Evolutionary conservation across 30 jellyfish, hydroid and myxozoan species (phyloP).

Genomic region (Haliclystus octoradiatus): DNA sequence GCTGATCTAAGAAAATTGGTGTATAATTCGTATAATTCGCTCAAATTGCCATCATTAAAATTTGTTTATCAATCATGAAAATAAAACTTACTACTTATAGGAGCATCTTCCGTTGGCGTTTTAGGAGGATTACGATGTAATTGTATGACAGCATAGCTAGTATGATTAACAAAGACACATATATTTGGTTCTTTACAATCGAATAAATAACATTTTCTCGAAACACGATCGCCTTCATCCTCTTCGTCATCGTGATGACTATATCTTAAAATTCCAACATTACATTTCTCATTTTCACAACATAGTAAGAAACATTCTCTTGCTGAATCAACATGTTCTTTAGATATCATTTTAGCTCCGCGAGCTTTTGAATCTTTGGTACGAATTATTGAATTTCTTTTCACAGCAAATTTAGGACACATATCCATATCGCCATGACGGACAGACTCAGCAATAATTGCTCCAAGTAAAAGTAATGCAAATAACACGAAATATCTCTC

Average conservation of each 20-base stretch:
- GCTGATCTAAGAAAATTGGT: too few species aligned
- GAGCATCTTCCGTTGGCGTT: neutral
- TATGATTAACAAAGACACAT: slow-evolving; percentile 44
- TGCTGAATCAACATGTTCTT: slow-evolving; percentile 38
- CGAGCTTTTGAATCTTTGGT: slow-evolving; percentile 40
- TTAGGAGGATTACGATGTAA: slow-evolving; percentile 6
- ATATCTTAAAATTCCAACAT: slow-evolving; percentile 47
- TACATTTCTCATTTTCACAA: slow-evolving; percentile 34
- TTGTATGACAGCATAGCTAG: slow-evolving; percentile 54
- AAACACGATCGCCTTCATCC: slow-evolving; percentile 4
- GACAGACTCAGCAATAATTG: neutral
- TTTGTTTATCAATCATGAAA: too few species aligned
- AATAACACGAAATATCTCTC: neutral
- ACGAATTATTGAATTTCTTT: slow-evolving; percentile 49
- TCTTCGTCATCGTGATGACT: slow-evolving; percentile 6
- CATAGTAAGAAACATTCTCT: slow-evolving; percentile 58
- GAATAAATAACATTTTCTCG: slow-evolving; percentile 39
- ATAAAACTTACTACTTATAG: neutral
- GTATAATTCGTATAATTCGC: neutral
- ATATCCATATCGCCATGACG: slow-evolving; percentile 2
- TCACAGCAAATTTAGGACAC: slow-evolving; percentile 48
- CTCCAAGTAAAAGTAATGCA: neutral
- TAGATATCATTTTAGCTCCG: slow-evolving; percentile 36
- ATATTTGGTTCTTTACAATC: slow-evolving; percentile 52
- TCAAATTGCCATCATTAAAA: too few species aligned